A percentile compares a stretch with the other conserved stretches of the same genome.
Conservation (phyloP, 2,113 vertebrate genomes). For the Talpa occidentalis region DNA sequence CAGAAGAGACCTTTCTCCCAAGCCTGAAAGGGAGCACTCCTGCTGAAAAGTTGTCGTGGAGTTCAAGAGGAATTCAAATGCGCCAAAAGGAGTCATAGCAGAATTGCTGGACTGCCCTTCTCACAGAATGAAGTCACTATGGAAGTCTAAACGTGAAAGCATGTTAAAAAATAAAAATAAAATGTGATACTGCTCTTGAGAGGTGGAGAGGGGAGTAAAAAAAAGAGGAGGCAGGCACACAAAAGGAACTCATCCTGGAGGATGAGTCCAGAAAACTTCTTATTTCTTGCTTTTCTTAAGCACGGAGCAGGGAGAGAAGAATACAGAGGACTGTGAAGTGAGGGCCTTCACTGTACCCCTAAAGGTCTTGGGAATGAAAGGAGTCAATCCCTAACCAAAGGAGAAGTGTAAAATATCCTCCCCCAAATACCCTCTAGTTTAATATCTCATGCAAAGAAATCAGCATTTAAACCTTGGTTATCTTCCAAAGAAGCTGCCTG, state of each 20-base stretch:
- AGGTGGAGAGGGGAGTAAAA: neutral
- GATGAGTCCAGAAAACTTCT: neutral
- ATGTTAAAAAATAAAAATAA: neutral
- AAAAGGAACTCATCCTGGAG: neutral
- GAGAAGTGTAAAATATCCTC: neutral
- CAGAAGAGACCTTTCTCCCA: neutral
- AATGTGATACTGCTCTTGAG: neutral
- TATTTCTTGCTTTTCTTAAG: neutral
- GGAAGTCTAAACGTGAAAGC: neutral
- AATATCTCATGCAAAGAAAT: neutral
- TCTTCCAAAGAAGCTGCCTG: constrained; percentile 14
- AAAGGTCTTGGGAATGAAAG: neutral
- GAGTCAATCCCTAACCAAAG: neutral
- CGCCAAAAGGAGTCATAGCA: neutral
- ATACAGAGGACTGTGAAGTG: neutral
- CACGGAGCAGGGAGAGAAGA: neutral
- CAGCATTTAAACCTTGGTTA: neutral
- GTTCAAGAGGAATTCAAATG: neutral
- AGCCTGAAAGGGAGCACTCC: neutral
- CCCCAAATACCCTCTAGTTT: neutral
- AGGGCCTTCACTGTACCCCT: neutral
- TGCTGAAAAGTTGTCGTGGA: neutral
- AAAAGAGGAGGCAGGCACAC: neutral
- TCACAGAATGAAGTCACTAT: neutral
- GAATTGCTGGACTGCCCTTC: neutral